phyloP scores from a whole-genome alignment of 2,113 vertebrate genomes.

The Alethe castanea region DNA sequence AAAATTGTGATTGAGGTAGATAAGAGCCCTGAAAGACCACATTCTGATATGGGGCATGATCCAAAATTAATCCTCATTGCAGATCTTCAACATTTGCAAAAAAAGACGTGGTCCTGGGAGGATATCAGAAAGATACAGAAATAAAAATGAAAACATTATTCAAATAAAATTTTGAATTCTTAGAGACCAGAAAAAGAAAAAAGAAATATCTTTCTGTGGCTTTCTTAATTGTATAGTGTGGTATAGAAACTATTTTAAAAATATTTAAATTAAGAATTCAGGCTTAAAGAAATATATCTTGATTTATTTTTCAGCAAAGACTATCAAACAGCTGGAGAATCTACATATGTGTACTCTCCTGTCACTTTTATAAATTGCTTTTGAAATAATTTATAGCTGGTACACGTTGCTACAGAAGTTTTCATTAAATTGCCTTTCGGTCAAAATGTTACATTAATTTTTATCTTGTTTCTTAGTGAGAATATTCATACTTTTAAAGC shows the following conservation, averaged over 20 bases:
- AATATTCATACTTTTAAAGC: neutral
- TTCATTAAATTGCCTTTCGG: neutral
- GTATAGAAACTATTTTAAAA: neutral
- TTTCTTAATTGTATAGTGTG: neutral
- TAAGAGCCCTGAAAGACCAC: neutral
- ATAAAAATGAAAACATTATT: neutral
- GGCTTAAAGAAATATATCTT: neutral
- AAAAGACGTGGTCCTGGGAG: neutral
- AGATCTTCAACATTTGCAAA: neutral
- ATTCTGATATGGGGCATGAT: neutral
- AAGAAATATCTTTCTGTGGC: neutral
- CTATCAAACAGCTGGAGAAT: neutral
- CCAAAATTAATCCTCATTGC: neutral
- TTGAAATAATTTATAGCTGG: neutral
- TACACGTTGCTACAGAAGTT: neutral
- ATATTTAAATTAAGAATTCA: neutral
- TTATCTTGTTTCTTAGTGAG: neutral
- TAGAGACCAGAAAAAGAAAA: neutral
- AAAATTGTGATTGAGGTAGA: neutral
- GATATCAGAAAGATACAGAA: neutral
- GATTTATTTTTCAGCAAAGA: neutral
- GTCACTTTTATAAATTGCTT: neutral
- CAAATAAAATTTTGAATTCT: neutral
- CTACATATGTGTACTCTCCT: neutral
- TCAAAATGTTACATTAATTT: neutral